Evolutionary conservation across 2,888 invertebrate species (phyloP).

Genomic region (Andrena trimmerana): DNA sequence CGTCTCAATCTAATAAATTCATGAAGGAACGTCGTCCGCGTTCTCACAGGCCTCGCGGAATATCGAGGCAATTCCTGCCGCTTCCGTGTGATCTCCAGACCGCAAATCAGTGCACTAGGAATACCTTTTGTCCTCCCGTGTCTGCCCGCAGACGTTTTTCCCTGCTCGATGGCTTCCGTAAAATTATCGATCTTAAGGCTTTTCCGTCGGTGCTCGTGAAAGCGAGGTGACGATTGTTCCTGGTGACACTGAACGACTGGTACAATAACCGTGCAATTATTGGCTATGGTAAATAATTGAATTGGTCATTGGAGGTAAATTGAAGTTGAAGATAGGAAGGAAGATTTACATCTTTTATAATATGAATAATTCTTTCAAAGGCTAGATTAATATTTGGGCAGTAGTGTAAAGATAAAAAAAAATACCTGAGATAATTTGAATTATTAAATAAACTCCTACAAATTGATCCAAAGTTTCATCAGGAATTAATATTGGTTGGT

Average conservation of each 20-base stretch:
- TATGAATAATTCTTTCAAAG: too few species aligned
- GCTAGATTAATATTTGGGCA: too few species aligned
- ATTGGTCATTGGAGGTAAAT: too few species aligned
- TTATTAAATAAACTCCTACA: too few species aligned
- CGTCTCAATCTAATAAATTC: constrained; percentile 77
- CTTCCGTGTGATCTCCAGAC: constrained; percentile 71
- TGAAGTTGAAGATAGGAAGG: too few species aligned
- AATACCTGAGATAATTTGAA: too few species aligned
- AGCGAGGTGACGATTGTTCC: neutral
- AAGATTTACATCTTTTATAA: too few species aligned
- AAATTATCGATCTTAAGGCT: constrained; percentile 9
- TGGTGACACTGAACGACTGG: neutral
- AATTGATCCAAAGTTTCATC: too few species aligned
- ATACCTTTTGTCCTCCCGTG: constrained; percentile 20
- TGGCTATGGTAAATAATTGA: too few species aligned
- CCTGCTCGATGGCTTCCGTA: neutral
- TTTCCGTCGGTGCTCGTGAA: neutral
- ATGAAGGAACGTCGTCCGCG: constrained; percentile 61
- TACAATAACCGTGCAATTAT: neutral
- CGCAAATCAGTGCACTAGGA: constrained; percentile 63
- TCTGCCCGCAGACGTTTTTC: constrained; percentile 31
- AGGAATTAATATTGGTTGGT: too few species aligned
- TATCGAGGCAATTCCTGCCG: constrained; percentile 59
- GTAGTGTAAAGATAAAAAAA: too few species aligned
- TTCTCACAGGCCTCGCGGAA: constrained; percentile 67